Conservation (phyloP, 2,888 invertebrate genomes). For the Pseudococcus viburni region DNA sequence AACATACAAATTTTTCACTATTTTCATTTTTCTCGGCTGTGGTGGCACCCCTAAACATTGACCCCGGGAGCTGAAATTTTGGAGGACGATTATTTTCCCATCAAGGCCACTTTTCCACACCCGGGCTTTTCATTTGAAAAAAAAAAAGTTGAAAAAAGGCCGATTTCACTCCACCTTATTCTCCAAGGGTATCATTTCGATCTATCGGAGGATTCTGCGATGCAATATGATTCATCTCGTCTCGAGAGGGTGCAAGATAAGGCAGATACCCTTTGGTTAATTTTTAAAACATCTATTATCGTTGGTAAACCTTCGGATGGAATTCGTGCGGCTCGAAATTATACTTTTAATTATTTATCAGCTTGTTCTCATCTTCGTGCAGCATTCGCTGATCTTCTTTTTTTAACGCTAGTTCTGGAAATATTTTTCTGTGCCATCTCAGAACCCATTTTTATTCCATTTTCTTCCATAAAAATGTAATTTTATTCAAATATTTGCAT, state of each 20-base stretch:
- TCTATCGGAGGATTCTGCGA: no score
- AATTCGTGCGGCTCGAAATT: neutral
- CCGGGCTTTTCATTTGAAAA: no score
- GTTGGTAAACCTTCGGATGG: neutral
- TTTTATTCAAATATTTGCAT: neutral
- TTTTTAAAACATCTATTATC: conserved; percentile 14
- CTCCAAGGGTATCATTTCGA: no score
- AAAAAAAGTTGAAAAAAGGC: no score
- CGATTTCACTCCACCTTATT: no score
- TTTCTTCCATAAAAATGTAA: neutral
- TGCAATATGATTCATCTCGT: neutral
- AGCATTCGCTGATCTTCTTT: neutral
- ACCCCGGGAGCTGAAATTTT: no score
- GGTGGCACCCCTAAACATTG: no score
- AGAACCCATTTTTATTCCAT: neutral
- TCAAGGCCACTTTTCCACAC: no score
- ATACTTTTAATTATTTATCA: conserved; percentile 4
- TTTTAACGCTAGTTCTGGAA: neutral
- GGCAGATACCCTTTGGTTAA: neutral
- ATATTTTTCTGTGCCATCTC: neutral
- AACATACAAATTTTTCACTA: no score
- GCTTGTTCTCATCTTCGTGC: neutral
- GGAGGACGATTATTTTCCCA: no score
- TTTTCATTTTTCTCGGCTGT: no score
- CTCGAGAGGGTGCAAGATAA: no score